A percentile compares a stretch with the other conserved stretches of the same genome.
Conservation (phyloP, 2,888 invertebrate genomes). For the Ormyrus labotus region DNA sequence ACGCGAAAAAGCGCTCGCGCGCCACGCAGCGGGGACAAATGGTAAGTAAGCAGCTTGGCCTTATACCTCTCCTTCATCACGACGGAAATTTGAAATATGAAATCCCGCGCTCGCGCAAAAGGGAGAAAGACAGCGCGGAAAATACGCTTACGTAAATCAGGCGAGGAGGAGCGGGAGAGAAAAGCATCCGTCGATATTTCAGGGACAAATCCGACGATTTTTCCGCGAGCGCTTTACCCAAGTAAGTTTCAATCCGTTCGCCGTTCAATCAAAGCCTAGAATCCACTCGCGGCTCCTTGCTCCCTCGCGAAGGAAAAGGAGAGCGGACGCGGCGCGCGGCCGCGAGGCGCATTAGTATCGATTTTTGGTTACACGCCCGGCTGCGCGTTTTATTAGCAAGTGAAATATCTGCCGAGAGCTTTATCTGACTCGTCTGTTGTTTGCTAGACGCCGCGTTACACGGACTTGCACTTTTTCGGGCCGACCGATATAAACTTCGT, state of each 20-base stretch:
- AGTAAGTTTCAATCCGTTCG: conserved; percentile 17
- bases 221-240: not conserved
- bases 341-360: conserved; percentile 43
- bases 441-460: too few relatives aligned
- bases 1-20: too few relatives aligned
- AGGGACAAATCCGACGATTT: conserved; percentile 6
- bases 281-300: not conserved
- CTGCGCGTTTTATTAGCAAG: conserved; percentile 46
- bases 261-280: conserved; percentile 25
- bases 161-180: not conserved
- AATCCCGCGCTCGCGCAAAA: too few relatives aligned
- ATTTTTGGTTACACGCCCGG: conserved; percentile 31
- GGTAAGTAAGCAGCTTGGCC: too few relatives aligned
- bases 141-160: too few relatives aligned
- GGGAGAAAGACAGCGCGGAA: not conserved
- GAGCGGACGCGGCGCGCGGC: too few relatives aligned
- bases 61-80: too few relatives aligned
- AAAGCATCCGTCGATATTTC: not conserved
- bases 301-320: not conserved
- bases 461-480: too few relatives aligned
- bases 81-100: too few relatives aligned
- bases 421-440: too few relatives aligned
- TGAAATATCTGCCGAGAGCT: conserved; percentile 3
- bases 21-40: too few relatives aligned
- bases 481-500: too few relatives aligned